Conservation (phyloP, 2,797 vertebrate species). For the Halcyon smyrnensis region DNA sequence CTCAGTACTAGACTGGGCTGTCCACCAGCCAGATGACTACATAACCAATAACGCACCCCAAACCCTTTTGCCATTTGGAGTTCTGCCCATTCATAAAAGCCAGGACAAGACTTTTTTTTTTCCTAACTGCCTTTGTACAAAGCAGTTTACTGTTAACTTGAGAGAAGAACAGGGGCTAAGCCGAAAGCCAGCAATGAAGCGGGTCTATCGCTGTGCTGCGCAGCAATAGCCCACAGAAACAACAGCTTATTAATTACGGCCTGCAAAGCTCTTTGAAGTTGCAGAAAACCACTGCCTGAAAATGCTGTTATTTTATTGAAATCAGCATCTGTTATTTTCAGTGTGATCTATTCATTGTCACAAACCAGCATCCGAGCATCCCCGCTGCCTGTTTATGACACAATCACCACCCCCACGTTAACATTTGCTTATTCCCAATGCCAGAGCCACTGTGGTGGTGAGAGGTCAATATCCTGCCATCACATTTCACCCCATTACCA, state of each 20-base stretch:
- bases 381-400: slow-evolving; percentile 2
- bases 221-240: not conserved
- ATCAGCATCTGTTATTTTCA: slow-evolving; percentile 67
- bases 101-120: not conserved
- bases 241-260: not conserved
- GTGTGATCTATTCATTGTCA: slow-evolving; percentile 26
- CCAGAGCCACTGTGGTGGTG: not conserved
- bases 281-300: slow-evolving; percentile 25
- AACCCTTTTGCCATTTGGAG: not conserved
- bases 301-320: slow-evolving; percentile 60
- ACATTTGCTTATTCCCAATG: slow-evolving; percentile 5
- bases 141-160: not conserved
- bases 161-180: not conserved
- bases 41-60: not conserved
- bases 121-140: not conserved
- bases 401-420: not conserved
- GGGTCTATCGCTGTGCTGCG: not conserved
- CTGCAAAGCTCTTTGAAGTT: slow-evolving; percentile 8
- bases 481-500: not conserved
- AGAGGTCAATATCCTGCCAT: slow-evolving; percentile 2
- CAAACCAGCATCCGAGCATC: slow-evolving; percentile 6
- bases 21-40: not conserved
- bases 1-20: not conserved
- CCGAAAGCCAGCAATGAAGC: not conserved
- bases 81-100: not conserved